These are phyloP conservation scores for Linurgus olivaceus DNA, from an alignment of 2,797 vertebrate genomes.

Conservation along the genomic window DNA sequence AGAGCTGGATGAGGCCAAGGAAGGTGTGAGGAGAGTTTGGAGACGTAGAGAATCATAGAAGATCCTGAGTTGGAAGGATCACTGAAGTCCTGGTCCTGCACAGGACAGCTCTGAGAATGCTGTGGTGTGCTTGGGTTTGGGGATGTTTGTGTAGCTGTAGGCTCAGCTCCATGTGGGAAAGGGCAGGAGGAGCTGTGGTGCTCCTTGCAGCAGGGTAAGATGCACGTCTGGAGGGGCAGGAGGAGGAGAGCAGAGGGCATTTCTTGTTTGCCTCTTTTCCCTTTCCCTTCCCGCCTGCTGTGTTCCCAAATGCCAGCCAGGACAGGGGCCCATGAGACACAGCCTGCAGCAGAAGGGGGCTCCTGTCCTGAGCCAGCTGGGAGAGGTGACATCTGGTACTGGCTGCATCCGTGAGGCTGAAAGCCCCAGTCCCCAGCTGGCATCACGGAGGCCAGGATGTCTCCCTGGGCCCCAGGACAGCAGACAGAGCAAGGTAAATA, in stretches of 20 bases:
- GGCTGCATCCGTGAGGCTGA: neutral
- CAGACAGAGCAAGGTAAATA: neutral
- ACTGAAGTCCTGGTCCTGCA: neutral
- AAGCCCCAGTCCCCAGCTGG: neutral
- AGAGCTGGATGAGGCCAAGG: neutral
- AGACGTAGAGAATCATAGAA: neutral
- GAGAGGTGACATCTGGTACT: neutral
- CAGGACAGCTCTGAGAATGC: neutral
- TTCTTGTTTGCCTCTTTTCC: neutral
- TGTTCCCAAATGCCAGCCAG: neutral
- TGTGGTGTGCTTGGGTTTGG: fast-evolving
- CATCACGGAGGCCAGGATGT: fast-evolving
- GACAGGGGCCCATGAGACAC: neutral
- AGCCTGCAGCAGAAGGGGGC: neutral
- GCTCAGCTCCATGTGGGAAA: neutral
- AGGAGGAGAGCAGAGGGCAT: neutral
- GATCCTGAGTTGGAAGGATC: neutral
- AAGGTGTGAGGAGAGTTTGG: neutral
- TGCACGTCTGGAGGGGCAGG: fast-evolving
- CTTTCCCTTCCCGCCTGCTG: neutral
- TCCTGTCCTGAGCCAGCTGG: neutral
- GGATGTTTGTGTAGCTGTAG: neutral
- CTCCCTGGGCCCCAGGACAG: neutral
- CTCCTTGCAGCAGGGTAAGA: neutral
- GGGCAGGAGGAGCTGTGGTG: neutral